Percentiles rank a stretch among this genome's conserved stretches.
These are phyloP conservation scores for Drosophila vallismaia DNA, from an alignment of 2,888 invertebrate genomes.

Conservation along the genomic window DNA sequence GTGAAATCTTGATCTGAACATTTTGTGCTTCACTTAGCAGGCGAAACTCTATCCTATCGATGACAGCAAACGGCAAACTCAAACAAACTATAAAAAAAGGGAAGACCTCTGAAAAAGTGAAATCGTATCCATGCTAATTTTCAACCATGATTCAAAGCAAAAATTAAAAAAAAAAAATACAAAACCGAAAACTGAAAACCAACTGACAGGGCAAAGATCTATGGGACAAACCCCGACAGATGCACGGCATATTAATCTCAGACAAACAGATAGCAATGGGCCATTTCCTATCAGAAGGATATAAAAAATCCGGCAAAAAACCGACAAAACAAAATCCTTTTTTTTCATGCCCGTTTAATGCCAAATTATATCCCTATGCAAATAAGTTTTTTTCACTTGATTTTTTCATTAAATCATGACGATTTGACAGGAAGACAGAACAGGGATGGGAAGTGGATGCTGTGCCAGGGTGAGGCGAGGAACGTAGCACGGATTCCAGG, in stretches of 20 bases:
- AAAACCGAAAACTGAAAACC: constrained; percentile 55
- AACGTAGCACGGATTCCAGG: constrained; percentile 3
- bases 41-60: constrained; percentile 50
- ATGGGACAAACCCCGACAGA: constrained; percentile 72
- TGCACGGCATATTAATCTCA: constrained; percentile 82
- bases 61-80: constrained; percentile 31
- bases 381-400: constrained; percentile 75
- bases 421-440: constrained; percentile 67
- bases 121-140: constrained; percentile 82
- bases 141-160: constrained; percentile 60
- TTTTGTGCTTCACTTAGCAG: constrained; percentile 35
- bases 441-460: constrained; percentile 36
- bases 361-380: constrained; percentile 81
- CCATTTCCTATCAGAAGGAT: constrained; percentile 65
- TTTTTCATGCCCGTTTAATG: constrained; percentile 74
- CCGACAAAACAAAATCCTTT: constrained; percentile 62
- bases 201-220: constrained; percentile 33
- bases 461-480: constrained; percentile 9
- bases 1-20: constrained; percentile 24
- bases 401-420: constrained; percentile 80
- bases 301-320: constrained; percentile 35
- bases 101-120: constrained; percentile 64
- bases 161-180: constrained; percentile 16
- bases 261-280: constrained; percentile 78
- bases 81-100: constrained; percentile 24